Evolutionary conservation across 2,888 invertebrate species (phyloP).

Genomic region (Rosalia funebris): DNA sequence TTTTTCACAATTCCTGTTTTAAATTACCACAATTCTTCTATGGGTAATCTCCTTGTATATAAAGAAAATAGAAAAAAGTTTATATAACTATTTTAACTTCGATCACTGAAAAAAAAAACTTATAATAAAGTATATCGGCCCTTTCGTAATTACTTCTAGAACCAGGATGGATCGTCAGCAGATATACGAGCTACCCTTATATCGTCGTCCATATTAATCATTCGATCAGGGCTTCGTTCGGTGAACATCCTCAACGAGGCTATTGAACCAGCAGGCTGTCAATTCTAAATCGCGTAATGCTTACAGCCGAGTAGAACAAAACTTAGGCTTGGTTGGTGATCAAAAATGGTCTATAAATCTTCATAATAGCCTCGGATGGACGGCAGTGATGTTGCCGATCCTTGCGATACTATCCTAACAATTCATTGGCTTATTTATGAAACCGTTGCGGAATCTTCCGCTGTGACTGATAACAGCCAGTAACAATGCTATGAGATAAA

Average conservation of each 20-base stretch:
- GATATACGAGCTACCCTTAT: conserved; percentile 8
- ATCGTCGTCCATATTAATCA: conserved; percentile 11
- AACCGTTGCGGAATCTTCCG: neutral
- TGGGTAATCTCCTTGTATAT: too few relatives aligned
- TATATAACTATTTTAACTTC: too few relatives aligned
- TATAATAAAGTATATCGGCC: too few relatives aligned
- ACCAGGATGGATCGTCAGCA: neutral
- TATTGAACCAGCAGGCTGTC: conserved; percentile 17
- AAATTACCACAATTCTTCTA: too few relatives aligned
- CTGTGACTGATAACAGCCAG: neutral
- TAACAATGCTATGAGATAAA: too few relatives aligned
- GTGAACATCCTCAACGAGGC: conserved; percentile 19
- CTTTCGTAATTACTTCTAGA: conserved; percentile 17
- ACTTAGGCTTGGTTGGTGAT: conserved; percentile 3
- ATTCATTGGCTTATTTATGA: conserved; percentile 11
- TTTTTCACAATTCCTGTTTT: too few relatives aligned
- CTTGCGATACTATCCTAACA: conserved; percentile 1
- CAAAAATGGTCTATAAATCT: conserved; percentile 18
- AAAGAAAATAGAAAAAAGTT: too few relatives aligned
- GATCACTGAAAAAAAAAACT: too few relatives aligned
- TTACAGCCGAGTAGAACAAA: conserved; percentile 13
- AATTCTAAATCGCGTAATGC: conserved; percentile 15
- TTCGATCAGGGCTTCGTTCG: conserved; percentile 14
- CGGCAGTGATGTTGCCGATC: conserved; percentile 1
- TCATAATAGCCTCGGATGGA: conserved; percentile 10